Conservation (phyloP, 2,797 vertebrate genomes). For the Cryptoblepharus egeriae region DNA sequence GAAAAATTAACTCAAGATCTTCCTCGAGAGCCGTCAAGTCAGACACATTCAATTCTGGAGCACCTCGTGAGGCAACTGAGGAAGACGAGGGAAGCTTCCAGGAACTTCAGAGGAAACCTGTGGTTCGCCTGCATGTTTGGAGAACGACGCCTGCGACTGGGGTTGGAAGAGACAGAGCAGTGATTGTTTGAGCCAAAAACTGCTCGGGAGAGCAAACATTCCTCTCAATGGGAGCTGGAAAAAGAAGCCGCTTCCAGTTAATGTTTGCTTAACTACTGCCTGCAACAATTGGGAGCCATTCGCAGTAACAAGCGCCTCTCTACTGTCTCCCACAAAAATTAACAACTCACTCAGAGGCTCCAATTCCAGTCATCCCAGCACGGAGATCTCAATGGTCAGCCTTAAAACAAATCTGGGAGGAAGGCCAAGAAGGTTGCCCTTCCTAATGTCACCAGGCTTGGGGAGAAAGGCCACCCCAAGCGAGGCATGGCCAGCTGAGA, state of each 20-base stretch:
- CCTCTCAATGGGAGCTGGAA: constrained; percentile 30
- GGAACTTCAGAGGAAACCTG: not conserved
- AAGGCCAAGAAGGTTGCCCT: not conserved
- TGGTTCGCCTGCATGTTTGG: not conserved
- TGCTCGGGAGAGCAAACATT: constrained; percentile 30
- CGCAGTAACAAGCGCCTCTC: not conserved
- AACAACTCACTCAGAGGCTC: not conserved
- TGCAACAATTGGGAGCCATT: not conserved
- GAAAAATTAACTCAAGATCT: not conserved
- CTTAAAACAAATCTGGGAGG: not conserved
- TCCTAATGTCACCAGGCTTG: not conserved
- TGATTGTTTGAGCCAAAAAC: constrained; percentile 29
- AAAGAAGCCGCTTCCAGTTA: constrained; percentile 28
- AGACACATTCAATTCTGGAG: not conserved
- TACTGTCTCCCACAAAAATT: not conserved
- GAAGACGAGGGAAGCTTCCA: not conserved
- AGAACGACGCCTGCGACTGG: not conserved
- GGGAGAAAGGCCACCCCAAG: not conserved
- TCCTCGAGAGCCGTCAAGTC: not conserved
- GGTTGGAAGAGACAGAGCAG: constrained; percentile 33
- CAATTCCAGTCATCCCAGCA: no score
- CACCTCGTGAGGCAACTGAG: not conserved
- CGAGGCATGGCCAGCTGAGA: no score
- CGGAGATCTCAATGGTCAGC: no score
- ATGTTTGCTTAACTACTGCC: constrained; percentile 22